Percentiles rank a stretch among this genome's conserved stretches.
Conservation (phyloP, 2,888 invertebrate genomes). For the Crematogaster levior region DNA sequence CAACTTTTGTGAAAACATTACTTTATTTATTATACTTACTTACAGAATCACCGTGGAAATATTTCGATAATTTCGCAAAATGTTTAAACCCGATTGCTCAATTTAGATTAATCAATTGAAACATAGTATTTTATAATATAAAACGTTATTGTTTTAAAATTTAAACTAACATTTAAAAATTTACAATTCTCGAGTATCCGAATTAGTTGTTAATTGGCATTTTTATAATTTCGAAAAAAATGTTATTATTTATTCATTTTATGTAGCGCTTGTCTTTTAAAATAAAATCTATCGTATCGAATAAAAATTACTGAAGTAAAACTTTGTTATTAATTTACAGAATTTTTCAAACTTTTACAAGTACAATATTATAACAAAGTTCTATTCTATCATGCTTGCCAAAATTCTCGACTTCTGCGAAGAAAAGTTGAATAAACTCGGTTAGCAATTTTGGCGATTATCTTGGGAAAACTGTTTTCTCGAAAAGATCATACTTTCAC, state of each 20-base stretch:
- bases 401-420: constrained; percentile 54
- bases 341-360: constrained; percentile 39
- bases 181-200: neutral
- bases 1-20: neutral
- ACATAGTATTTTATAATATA: neutral
- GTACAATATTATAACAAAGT: constrained; percentile 27
- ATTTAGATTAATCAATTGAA: neutral
- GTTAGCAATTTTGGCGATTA: constrained; percentile 50
- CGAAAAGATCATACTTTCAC: constrained; percentile 37
- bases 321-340: constrained; percentile 39
- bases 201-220: constrained; percentile 23
- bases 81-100: neutral
- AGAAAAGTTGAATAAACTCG: constrained; percentile 39
- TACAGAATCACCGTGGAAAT: neutral
- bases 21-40: neutral
- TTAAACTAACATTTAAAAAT: neutral
- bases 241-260: constrained; percentile 6
- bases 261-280: neutral
- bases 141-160: neutral
- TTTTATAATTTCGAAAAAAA: neutral
- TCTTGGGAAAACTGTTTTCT: neutral
- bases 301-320: constrained; percentile 2
- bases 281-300: constrained; percentile 21
- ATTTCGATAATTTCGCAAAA: neutral
- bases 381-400: constrained; percentile 47